Evolutionary conservation across 2,113 vertebrate species (phyloP).

Genomic region (Mesoclemmys tuberculata): DNA sequence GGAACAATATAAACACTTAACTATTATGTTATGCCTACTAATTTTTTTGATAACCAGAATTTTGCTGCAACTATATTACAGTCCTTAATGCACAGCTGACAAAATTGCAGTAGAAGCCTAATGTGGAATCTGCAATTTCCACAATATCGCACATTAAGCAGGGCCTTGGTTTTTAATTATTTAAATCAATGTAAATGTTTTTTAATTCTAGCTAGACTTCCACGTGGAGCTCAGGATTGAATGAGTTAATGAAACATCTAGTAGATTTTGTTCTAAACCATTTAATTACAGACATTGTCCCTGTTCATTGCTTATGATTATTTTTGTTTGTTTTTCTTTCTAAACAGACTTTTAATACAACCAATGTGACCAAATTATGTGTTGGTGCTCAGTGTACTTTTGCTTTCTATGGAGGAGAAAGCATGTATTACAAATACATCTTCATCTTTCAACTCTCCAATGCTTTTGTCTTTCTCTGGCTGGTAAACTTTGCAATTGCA

Average conservation of each 20-base stretch:
- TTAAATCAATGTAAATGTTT: background rate
- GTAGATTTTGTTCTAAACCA: background rate
- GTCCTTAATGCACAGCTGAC: background rate
- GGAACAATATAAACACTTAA: background rate
- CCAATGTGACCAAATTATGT: constrained; percentile 86
- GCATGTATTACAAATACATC: constrained; percentile 88
- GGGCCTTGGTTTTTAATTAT: background rate
- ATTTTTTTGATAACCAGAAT: background rate
- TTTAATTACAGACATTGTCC: background rate
- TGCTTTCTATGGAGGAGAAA: constrained; percentile 92
- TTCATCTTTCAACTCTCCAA: constrained; percentile 91
- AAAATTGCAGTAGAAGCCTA: background rate
- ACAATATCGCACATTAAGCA: background rate
- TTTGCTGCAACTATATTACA: background rate
- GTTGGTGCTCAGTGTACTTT: constrained; percentile 90
- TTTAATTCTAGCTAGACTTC: background rate
- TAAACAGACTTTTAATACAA: constrained; percentile 87
- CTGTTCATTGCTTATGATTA: background rate
- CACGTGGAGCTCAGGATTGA: background rate
- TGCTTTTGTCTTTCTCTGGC: constrained; percentile 93
- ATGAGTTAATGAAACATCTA: background rate
- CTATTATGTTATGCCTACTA: background rate
- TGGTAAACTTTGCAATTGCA: constrained; percentile 93
- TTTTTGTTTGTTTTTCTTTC: constrained; percentile 45
- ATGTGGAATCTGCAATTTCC: background rate